Evolutionary conservation across 2,797 vertebrate genomes (phyloP).

Genomic region (Sandelia bainsii): DNA sequence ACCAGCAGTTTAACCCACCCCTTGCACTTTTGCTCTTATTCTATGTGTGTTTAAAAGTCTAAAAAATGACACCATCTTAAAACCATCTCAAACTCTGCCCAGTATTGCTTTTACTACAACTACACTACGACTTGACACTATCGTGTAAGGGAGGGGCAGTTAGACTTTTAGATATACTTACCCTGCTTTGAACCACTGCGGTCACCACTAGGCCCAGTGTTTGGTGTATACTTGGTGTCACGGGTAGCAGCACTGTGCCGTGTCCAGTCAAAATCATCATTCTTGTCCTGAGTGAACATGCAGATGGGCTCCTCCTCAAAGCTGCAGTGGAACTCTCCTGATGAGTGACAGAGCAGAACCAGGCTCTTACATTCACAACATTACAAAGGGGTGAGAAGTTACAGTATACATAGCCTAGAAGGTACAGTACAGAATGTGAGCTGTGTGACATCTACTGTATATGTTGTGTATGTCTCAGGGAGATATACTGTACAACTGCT

Average conservation of each 20-base stretch:
- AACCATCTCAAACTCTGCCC: not conserved
- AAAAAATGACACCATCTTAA: no score
- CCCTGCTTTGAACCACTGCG: slow-evolving; percentile 95
- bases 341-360: slow-evolving; percentile 54
- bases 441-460: slow-evolving; percentile 50
- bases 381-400: slow-evolving; percentile 24
- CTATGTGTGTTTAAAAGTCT: not conserved
- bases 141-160: not conserved
- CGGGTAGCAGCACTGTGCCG: slow-evolving; percentile 95
- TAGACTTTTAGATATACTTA: slow-evolving; percentile 58
- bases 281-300: slow-evolving; percentile 98
- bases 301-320: slow-evolving; percentile 98
- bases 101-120: not conserved
- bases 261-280: slow-evolving; percentile 97
- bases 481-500: slow-evolving; percentile 43
- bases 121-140: not conserved
- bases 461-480: slow-evolving; percentile 51
- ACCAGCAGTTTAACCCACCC: not conserved
- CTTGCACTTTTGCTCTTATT: not conserved
- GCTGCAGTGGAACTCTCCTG: slow-evolving; percentile 98
- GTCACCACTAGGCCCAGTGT: slow-evolving; percentile 95
- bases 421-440: slow-evolving; percentile 22
- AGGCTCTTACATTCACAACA: slow-evolving; percentile 21
- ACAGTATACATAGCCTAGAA: not conserved
- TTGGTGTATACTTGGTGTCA: slow-evolving; percentile 97